Conservation (phyloP, 2,888 invertebrate species). For the Torymus auratus region DNA sequence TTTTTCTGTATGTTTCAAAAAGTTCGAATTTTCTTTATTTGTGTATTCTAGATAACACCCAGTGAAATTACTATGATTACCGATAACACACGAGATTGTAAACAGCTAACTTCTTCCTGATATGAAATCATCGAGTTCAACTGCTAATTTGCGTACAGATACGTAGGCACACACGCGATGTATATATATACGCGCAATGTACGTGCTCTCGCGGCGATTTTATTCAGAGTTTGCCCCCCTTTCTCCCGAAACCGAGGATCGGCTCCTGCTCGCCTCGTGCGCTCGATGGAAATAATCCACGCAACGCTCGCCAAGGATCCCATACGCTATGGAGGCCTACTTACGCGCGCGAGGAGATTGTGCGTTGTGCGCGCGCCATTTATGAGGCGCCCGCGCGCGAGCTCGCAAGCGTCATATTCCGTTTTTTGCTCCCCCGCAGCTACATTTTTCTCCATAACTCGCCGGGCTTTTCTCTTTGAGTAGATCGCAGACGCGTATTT, state of each 20-base stretch:
- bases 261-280: neutral
- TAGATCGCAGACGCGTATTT: too few relatives aligned
- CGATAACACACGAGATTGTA: too few relatives aligned
- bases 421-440: slow-evolving; percentile 30
- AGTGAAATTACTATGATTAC: too few relatives aligned
- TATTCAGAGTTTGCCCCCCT: slow-evolving; percentile 38
- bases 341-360: slow-evolving; percentile 32
- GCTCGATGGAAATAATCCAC: slow-evolving; percentile 32
- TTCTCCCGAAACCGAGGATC: slow-evolving; percentile 30
- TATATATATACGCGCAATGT: too few relatives aligned
- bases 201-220: too few relatives aligned
- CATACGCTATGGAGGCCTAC: slow-evolving; percentile 46
- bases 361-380: slow-evolving; percentile 38
- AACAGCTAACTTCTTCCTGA: too few relatives aligned
- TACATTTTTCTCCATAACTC: neutral
- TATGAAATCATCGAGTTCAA: too few relatives aligned
- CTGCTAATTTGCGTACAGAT: slow-evolving; percentile 2
- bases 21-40: too few relatives aligned
- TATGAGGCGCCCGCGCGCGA: slow-evolving; percentile 33
- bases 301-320: slow-evolving; percentile 27
- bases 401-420: slow-evolving; percentile 33
- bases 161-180: neutral
- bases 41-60: too few relatives aligned
- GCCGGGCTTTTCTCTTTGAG: too few relatives aligned
- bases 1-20: too few relatives aligned